Conservation (phyloP, 2,113 vertebrate species). For the Ophthalmolycus amberensis region DNA sequence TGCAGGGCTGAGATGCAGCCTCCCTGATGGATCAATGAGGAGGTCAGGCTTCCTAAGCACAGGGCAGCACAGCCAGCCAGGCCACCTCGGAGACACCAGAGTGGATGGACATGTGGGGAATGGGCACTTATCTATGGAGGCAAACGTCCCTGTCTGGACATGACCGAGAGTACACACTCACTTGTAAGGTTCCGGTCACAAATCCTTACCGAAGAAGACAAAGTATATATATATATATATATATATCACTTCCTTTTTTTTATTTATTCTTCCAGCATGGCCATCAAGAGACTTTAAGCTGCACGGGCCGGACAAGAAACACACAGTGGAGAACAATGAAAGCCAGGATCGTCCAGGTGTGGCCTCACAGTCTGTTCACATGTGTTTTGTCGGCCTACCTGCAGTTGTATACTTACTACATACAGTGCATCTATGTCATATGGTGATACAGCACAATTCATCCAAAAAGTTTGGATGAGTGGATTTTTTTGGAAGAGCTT, state of each 20-base stretch:
- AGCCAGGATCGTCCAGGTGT: not conserved
- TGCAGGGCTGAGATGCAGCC: constrained; percentile 55
- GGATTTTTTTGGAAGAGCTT: not conserved
- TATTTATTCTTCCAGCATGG: constrained; percentile 19
- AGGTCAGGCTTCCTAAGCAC: constrained; percentile 62
- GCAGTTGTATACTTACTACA: not conserved
- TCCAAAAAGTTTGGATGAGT: not conserved
- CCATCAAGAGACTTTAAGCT: constrained; percentile 22
- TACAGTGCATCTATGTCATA: constrained; percentile 60
- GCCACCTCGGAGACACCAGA: constrained; percentile 46
- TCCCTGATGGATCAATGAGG: constrained; percentile 57
- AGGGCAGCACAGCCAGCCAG: constrained; percentile 67
- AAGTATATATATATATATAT: not conserved
- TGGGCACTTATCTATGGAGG: constrained; percentile 48
- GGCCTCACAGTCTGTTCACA: not conserved
- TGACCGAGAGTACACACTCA: constrained; percentile 10
- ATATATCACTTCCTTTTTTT: not conserved
- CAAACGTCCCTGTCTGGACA: constrained; percentile 28
- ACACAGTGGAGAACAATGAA: constrained; percentile 23
- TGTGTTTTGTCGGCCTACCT: constrained; percentile 1
- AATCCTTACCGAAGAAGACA: not conserved
- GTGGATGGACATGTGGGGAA: constrained; percentile 44
- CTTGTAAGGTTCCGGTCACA: not conserved
- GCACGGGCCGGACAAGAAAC: constrained; percentile 18
- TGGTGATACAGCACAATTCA: not conserved